Base-by-base conservation (phyloP, 2,113 vertebrate species). In the Xenopus laevis region DNA sequence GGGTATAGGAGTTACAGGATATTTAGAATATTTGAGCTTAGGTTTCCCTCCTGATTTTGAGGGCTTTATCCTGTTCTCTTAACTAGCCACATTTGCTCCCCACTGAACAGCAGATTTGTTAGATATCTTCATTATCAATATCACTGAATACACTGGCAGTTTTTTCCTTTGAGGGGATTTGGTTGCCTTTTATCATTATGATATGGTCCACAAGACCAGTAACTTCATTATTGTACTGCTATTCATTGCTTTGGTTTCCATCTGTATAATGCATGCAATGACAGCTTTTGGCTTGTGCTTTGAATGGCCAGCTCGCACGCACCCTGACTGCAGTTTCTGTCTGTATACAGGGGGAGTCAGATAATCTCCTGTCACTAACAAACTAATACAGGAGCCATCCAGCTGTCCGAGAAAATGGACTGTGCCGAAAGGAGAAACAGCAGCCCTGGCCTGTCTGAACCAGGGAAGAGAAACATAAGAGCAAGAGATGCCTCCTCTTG, bases 271-370 rank as follows among this genome's bases (percentile, higher is more conserved):
- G 53, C 53, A 55, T 55, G 65, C 60, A 68, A 72, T 59, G 65
- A 75, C 18, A 67, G 75, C 74, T 83, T 82, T 50, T 4, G 55
- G 80, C 69, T 21, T 83, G 0, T 79, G 81, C 81, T 80, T 80
- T 76, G 87, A 77, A 64, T 77, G 87, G 90, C 90, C 91, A 89
- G 91, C 87, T 84, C 89, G 89, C 87, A 83, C 6, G 91, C 90
- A 90, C 89, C 89, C 90, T 93, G 91, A 92, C 88, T 89, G 88
- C 87, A 79, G 87, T 93, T 93, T 93, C 89, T 92, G 87, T 93
- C 90, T 92, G 91, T 91, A 91, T 85, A 89, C 92, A 93, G 92
- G 92, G 85, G 86, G 89, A 92, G 86, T 92, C 87, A 89, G 89
- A 88, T 92, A 91, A 90, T 76, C 74, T 77, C 74, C 74, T 77